Conservation (phyloP, 2,797 vertebrate genomes). For the Macropodus opercularis region DNA sequence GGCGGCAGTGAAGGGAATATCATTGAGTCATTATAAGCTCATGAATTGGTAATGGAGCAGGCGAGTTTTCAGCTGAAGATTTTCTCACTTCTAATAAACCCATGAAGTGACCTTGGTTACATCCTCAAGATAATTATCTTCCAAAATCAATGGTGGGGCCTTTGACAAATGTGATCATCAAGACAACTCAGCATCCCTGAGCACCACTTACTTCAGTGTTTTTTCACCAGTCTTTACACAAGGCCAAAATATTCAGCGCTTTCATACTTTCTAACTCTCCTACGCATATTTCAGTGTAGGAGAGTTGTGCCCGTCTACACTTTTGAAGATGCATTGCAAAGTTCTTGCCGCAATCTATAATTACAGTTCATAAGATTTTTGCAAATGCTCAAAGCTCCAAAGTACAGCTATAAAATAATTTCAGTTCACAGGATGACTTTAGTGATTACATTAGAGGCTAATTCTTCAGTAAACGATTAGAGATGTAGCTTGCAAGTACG, state of each 20-base stretch:
- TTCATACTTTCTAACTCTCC: neutral
- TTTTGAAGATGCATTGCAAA: too few relatives aligned
- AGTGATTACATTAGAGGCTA: too few relatives aligned
- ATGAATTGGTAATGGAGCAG: slow-evolving; percentile 73
- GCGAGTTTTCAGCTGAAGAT: slow-evolving; percentile 52
- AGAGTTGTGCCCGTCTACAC: too few relatives aligned
- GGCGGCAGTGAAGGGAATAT: slow-evolving; percentile 58
- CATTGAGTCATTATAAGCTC: slow-evolving; percentile 69
- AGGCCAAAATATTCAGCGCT: neutral
- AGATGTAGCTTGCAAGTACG: too few relatives aligned
- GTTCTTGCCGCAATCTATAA: too few relatives aligned
- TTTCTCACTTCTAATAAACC: slow-evolving; percentile 68
- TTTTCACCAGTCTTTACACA: neutral
- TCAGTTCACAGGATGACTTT: too few relatives aligned
- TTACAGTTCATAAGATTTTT: too few relatives aligned
- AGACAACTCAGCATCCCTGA: slow-evolving; percentile 43
- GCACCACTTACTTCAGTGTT: slow-evolving; percentile 45
- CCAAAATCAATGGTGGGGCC: slow-evolving; percentile 66
- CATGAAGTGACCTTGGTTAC: slow-evolving; percentile 69
- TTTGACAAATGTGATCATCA: slow-evolving; percentile 68
- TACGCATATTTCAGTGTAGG: neutral
- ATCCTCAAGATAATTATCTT: slow-evolving; percentile 70
- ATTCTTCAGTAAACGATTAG: too few relatives aligned
- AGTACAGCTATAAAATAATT: too few relatives aligned
- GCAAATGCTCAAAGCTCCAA: too few relatives aligned